These are phyloP conservation scores for Loripinus fragilis DNA, from an alignment of 2,888 invertebrate species.

Conservation along the genomic window DNA sequence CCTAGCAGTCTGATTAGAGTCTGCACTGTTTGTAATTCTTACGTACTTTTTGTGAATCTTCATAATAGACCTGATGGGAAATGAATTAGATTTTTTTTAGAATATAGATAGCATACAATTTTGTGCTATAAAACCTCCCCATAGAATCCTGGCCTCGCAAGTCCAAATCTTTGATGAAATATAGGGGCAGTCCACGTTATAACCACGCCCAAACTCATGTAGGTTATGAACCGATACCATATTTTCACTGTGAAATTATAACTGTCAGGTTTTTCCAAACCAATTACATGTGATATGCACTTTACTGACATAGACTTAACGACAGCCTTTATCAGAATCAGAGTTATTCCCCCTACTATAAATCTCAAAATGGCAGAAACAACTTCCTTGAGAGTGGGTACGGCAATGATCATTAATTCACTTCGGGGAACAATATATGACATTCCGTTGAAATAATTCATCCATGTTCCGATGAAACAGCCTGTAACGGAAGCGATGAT, in stretches of 20 bases:
- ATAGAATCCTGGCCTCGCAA: conserved; percentile 67
- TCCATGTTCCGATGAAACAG: conserved; percentile 65
- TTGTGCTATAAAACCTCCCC: conserved; percentile 62
- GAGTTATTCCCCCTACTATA: conserved; percentile 63
- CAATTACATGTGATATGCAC: conserved; percentile 65
- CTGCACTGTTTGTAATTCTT: too few species aligned
- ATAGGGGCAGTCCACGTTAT: conserved; percentile 69
- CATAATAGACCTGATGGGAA: too few species aligned
- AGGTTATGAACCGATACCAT: conserved; percentile 71
- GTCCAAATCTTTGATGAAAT: conserved; percentile 64
- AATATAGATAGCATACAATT: too few species aligned
- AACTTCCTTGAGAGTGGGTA: conserved; percentile 65
- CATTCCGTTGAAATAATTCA: conserved; percentile 71
- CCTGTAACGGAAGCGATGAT: conserved; percentile 69
- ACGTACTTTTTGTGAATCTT: too few species aligned
- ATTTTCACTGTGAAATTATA: conserved; percentile 68
- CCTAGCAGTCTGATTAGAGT: too few species aligned
- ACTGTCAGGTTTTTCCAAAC: conserved; percentile 69
- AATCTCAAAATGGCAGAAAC: conserved; percentile 66
- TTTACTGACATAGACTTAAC: conserved; percentile 62
- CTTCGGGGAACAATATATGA: conserved; percentile 46
- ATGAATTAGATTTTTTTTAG: too few species aligned
- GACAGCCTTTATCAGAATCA: conserved; percentile 59
- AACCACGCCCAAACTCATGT: conserved; percentile 64
- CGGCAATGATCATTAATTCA: conserved; percentile 48